These are phyloP conservation scores for Seira ritae DNA, from an alignment of 2,888 invertebrate species.

Conservation along the genomic window DNA sequence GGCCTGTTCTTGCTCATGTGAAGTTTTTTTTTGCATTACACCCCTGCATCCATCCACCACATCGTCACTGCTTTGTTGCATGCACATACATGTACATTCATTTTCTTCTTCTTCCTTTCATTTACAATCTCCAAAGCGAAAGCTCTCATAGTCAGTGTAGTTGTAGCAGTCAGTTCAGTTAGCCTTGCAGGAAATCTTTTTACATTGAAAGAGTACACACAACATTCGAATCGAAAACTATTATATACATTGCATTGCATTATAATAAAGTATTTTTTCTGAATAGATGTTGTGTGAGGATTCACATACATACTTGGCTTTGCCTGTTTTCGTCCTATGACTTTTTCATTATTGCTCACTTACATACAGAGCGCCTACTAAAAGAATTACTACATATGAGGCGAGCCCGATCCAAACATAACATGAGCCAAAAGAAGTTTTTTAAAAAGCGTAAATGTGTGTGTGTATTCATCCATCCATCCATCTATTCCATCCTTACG, in stretches of 20 bases:
- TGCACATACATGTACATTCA: neutral
- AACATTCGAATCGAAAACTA: neutral
- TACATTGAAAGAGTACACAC: conserved; percentile 7
- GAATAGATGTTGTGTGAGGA: neutral
- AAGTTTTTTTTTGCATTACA: neutral
- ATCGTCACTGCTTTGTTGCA: neutral
- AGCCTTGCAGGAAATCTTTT: neutral
- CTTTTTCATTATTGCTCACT: conserved; percentile 1
- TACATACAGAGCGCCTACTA: neutral
- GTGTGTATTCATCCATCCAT: neutral
- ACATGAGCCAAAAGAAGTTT: neutral
- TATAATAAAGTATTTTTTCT: neutral
- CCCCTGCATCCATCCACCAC: neutral
- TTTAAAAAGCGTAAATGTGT: conserved; percentile 1
- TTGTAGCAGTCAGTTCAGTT: neutral
- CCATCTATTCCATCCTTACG: neutral
- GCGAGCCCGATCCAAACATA: conserved; percentile 2
- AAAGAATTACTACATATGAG: neutral
- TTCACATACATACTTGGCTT: neutral
- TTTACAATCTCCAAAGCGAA: neutral
- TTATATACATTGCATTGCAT: neutral
- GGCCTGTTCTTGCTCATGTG: neutral
- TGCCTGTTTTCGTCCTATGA: neutral
- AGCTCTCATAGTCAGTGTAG: neutral
- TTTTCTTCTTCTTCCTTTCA: neutral